These are phyloP conservation scores for Diorhabda sublineata DNA, from an alignment of 1,140 invertebrate genomes.

Conservation along the genomic window DNA sequence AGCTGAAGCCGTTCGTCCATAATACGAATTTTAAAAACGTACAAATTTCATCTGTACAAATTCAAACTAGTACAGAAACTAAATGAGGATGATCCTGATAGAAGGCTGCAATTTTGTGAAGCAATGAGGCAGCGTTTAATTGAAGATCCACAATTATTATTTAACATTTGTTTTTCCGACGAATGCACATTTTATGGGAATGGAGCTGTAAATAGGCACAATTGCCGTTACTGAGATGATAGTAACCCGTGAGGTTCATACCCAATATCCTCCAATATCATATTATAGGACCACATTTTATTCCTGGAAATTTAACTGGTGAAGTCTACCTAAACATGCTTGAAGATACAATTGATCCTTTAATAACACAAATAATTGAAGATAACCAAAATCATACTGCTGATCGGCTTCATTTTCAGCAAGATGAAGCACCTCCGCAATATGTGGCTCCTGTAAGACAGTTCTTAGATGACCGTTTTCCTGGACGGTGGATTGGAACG, in stretches of 20 bases:
- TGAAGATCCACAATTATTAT: constrained; percentile 3
- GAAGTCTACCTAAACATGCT: not conserved
- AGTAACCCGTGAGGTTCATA: constrained; percentile 4
- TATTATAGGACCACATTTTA: constrained; percentile 6
- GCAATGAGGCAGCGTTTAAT: not conserved
- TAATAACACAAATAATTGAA: too few species aligned
- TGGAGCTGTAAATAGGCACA: constrained; percentile 9
- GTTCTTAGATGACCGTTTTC: too few species aligned
- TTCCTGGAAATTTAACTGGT: constrained; percentile 4
- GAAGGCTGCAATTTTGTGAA: constrained; percentile 20
- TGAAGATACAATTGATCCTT: too few species aligned
- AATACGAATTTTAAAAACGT: too few species aligned
- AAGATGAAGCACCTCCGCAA: too few species aligned
- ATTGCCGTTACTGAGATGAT: constrained; percentile 14
- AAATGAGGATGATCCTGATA: constrained; percentile 21
- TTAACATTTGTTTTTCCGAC: constrained; percentile 16
- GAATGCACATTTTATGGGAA: constrained; percentile 15
- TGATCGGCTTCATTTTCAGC: too few species aligned
- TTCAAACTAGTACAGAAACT: constrained; percentile 17
- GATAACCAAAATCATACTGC: too few species aligned
- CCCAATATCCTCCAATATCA: not conserved
- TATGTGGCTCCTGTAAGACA: too few species aligned
- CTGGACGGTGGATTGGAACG: too few species aligned
- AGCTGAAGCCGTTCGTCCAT: too few species aligned
- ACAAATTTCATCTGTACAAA: constrained; percentile 1